Evolutionary conservation across 2,888 invertebrate genomes (phyloP).

Genomic region (Eubasilissa splendida): DNA sequence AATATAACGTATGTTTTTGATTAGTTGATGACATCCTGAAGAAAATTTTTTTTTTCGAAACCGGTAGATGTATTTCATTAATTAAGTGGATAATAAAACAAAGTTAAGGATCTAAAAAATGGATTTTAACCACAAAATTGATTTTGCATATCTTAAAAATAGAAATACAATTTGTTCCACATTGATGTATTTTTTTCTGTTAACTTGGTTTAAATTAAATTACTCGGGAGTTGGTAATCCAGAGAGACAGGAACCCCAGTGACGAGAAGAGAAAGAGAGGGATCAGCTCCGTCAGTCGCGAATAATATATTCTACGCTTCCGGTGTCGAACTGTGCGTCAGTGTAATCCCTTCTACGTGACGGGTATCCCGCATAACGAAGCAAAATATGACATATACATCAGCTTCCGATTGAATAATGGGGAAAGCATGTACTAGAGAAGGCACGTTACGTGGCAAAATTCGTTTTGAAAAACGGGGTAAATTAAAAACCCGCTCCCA

Average conservation of each 20-base stretch:
- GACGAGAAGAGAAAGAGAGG: neutral
- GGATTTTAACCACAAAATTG: no score
- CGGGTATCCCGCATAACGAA: conserved; percentile 11
- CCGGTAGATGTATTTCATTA: no score
- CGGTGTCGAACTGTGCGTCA: conserved; percentile 6
- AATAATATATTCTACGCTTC: conserved; percentile 16
- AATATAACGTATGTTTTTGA: no score
- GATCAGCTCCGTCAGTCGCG: conserved; percentile 16
- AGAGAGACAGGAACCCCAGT: neutral
- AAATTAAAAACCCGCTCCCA: neutral
- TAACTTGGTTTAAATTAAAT: conserved; percentile 8
- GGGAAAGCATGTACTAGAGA: conserved; percentile 4
- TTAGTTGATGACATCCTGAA: no score
- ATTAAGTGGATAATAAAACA: no score
- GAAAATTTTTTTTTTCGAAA: no score
- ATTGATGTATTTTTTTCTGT: neutral
- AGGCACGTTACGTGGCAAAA: neutral
- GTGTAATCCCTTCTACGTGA: conserved; percentile 33
- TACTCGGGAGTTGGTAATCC: conserved; percentile 18
- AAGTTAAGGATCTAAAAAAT: no score
- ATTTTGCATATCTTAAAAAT: no score
- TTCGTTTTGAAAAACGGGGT: neutral
- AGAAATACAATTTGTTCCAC: no score
- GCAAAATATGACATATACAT: conserved; percentile 37
- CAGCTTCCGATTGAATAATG: conserved; percentile 33